Evolutionary conservation across 1,140 invertebrate genomes (phyloP), one percentile per base, ranked within the genome.

Genomic region (Plectrocnemia conspersa): DNA sequence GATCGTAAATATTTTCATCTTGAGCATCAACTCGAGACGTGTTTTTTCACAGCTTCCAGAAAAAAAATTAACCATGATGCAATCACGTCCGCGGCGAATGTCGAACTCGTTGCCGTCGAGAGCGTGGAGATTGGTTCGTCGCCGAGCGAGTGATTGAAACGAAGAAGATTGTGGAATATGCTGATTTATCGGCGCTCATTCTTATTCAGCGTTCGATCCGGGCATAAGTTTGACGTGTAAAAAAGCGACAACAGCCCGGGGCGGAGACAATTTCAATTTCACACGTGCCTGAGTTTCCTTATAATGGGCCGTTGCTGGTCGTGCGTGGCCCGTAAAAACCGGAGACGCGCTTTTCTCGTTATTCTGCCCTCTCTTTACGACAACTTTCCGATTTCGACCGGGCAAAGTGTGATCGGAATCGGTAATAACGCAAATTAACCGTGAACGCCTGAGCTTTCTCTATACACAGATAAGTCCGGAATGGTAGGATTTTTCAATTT

Each of bases 261-360:
- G 47, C 49, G 40, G 55, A 61, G 59, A 61, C 59, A 61, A 61
- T 61, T 61, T 61, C 59, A 61, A 61, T 61, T 61, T 61, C 59
- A 61, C 59, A 61, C 59, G 59, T 61, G 59, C 59, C 59, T 61
- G 59, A 48, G 52, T 61, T 57, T 54, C 54, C 54, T 56, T 60
- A 60, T 60, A 60, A 60, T 60, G 54, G 58, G 44, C 56, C 54
- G 56, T 54, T 57, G 59, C 54, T 57, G 59, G 50, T 61, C 59
- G 59, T 61, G 59, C 59, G 59, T 61, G 54, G 54, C 45, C 54
- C 58, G 45, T 35, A 60, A 60, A 32, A 56, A 56, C 42, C 27
- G 21, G 21, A 52, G 47, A 60, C 53, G n/a, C n/a, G n/a, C n/a
- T 60, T 60, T 55, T 56, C 58, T 56, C 46, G 58, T 60, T 60